Percentiles rank a stretch among this genome's conserved stretches.
These are phyloP conservation scores for Pampusana beccarii DNA, from an alignment of 2,113 vertebrate genomes.

Conservation along the genomic window DNA sequence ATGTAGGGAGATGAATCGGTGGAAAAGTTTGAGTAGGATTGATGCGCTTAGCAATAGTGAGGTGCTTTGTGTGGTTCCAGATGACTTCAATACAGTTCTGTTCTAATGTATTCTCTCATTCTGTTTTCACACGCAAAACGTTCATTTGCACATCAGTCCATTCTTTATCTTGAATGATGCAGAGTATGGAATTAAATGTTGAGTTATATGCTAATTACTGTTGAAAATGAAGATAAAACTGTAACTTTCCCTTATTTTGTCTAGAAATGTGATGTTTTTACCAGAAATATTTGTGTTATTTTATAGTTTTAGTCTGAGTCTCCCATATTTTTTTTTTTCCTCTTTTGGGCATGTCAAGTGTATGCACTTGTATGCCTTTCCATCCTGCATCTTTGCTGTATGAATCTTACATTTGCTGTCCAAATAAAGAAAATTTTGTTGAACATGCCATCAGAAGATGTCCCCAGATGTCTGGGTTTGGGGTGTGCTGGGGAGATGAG, in stretches of 20 bases:
- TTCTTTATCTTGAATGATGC: background rate
- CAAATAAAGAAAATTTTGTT: background rate
- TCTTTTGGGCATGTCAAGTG: background rate
- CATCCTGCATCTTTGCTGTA: background rate
- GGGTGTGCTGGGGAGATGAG: background rate
- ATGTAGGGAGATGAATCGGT: background rate
- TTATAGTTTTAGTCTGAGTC: background rate
- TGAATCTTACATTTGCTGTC: fast-evolving
- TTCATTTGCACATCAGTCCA: background rate
- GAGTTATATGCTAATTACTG: background rate
- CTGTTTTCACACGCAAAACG: background rate
- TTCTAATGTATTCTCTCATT: background rate
- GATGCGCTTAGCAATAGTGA: background rate
- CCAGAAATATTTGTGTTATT: background rate
- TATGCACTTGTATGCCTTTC: background rate
- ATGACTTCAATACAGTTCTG: fast-evolving
- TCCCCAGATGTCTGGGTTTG: fast-evolving
- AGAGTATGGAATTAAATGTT: background rate
- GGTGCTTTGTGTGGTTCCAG: background rate
- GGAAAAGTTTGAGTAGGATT: background rate
- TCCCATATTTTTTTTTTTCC: background rate
- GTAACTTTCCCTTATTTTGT: background rate
- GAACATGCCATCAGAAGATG: fast-evolving
- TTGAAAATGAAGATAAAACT: background rate
- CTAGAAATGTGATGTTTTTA: background rate